Conservation (phyloP, 37 sponge, comb jelly and placozoan species). For the Aplysina aerophoba region DNA sequence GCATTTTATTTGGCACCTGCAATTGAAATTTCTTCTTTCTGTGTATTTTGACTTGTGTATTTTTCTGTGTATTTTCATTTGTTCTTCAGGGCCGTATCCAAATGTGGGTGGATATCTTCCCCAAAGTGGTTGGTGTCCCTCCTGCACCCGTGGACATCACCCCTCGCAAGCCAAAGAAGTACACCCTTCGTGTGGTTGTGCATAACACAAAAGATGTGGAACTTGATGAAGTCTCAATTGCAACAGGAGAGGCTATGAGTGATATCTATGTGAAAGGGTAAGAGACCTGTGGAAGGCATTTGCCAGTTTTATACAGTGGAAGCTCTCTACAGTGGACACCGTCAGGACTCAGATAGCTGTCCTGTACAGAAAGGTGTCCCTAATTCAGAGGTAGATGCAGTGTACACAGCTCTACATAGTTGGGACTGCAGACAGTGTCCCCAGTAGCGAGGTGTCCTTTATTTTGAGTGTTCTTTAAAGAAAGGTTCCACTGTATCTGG, state of each 20-base stretch:
- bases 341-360: no score
- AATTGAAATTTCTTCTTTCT: no score
- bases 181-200: conserved; percentile 60
- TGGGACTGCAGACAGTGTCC: no score
- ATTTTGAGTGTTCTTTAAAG: no score
- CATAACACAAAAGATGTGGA: conserved; percentile 72
- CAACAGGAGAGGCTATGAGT: conserved; percentile 78
- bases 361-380: no score
- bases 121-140: conserved; percentile 31
- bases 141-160: conserved; percentile 73
- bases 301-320: background rate
- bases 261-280: conserved; percentile 88
- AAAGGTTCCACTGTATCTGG: background rate
- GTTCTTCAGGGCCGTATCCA: conserved; percentile 63
- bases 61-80: background rate
- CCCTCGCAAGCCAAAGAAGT: conserved; percentile 76
- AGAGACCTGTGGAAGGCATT: no score
- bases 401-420: background rate
- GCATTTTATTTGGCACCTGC: no score
- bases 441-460: background rate
- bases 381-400: background rate
- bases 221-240: conserved; percentile 46
- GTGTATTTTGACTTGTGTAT: no score
- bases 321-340: no score
- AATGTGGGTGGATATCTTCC: conserved; percentile 89